phyloP scores from a whole-genome alignment of 2,888 invertebrate genomes.

The Epistrophella euchroma region DNA sequence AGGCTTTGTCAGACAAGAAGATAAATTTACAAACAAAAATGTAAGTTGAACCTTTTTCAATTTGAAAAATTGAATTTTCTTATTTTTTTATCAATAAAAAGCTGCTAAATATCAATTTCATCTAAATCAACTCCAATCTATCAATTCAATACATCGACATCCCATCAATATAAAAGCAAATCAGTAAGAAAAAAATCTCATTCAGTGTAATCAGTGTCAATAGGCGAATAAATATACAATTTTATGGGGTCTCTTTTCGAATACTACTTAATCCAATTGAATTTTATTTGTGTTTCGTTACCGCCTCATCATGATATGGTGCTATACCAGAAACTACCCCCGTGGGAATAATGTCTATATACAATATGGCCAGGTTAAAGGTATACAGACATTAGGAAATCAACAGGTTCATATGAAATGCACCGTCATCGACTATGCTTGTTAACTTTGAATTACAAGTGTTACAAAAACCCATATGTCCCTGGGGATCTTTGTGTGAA shows the following conservation, averaged over 20 bases:
- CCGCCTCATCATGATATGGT: conserved; percentile 59
- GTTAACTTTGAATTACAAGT: conserved; percentile 72
- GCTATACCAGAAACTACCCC: conserved; percentile 68
- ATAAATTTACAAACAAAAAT: not conserved
- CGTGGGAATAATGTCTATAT: conserved; percentile 57
- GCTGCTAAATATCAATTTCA: conserved; percentile 38
- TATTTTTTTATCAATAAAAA: not conserved
- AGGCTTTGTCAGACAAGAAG: not conserved
- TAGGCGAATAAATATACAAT: conserved; percentile 61
- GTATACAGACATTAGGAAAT: conserved; percentile 45
- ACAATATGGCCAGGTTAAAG: conserved; percentile 39
- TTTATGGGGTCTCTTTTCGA: conserved; percentile 32
- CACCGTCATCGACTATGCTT: conserved; percentile 60
- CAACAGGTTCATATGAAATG: conserved; percentile 61
- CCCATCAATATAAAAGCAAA: conserved; percentile 55
- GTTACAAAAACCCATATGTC: conserved; percentile 63
- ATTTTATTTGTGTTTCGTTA: conserved; percentile 69
- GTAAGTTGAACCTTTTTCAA: not conserved
- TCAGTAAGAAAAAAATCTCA: conserved; percentile 45
- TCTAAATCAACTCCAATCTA: conserved; percentile 55
- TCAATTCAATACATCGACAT: conserved; percentile 27
- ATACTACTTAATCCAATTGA: conserved; percentile 73
- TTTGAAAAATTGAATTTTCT: conserved; percentile 28
- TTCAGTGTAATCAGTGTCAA: conserved; percentile 70
- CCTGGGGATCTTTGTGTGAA: conserved; percentile 63